These are phyloP conservation scores for Rhynchopsitta pachyrhyncha DNA, from an alignment of 2,113 vertebrate genomes.

Conservation along the genomic window DNA sequence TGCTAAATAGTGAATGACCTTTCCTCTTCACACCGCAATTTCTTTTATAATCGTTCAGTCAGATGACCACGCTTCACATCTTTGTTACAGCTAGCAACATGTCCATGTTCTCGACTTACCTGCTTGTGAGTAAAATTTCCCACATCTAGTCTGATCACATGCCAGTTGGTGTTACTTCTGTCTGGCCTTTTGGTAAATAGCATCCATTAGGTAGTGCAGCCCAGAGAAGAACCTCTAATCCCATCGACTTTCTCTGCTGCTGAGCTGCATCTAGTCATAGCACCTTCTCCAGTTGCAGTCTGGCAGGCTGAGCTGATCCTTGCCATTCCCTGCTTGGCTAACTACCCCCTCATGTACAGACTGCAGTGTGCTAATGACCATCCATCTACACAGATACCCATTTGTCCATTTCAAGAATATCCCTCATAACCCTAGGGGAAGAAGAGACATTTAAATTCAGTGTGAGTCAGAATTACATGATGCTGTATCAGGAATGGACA, in stretches of 20 bases:
- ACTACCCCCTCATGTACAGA: neutral
- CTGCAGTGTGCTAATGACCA: neutral
- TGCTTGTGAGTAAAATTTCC: neutral
- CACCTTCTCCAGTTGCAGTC: neutral
- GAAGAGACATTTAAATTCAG: neutral
- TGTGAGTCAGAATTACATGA: neutral
- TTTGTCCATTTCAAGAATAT: neutral
- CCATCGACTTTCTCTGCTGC: neutral
- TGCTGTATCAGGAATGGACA: neutral
- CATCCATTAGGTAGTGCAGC: neutral
- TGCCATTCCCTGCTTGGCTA: neutral
- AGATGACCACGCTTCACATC: neutral
- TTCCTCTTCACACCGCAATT: neutral
- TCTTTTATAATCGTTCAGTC: neutral
- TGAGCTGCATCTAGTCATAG: neutral
- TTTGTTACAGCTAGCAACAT: neutral
- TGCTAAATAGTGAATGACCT: neutral
- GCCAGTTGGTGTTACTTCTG: neutral
- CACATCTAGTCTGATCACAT: neutral
- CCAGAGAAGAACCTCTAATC: neutral
- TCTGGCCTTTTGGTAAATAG: neutral
- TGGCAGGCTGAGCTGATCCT: neutral
- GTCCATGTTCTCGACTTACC: neutral
- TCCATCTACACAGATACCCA: neutral
- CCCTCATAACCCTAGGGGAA: neutral